Conservation (phyloP, 2,888 invertebrate species). For the Orchestes rusci region DNA sequence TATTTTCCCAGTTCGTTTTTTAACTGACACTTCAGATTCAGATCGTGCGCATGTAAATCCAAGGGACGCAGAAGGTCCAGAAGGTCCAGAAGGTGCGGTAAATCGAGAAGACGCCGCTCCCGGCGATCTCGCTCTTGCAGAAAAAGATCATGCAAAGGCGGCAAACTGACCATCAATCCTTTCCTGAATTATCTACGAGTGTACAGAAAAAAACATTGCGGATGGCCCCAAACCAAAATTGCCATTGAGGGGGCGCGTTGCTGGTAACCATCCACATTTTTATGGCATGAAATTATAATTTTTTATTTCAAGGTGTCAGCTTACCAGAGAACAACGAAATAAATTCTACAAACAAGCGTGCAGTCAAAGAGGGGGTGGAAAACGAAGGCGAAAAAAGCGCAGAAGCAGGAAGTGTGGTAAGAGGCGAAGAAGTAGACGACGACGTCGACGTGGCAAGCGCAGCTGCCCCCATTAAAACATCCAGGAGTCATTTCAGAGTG, state of each 20-base stretch:
- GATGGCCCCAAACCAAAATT: slow-evolving; percentile 32
- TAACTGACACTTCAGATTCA: no score
- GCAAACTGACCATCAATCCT: slow-evolving; percentile 30
- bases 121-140: slow-evolving; percentile 5
- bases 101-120: slow-evolving; percentile 1
- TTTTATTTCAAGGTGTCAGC: slow-evolving; percentile 20
- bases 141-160: slow-evolving; percentile 16
- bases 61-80: background rate
- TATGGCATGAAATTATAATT: background rate
- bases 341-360: slow-evolving; percentile 24
- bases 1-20: no score
- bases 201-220: slow-evolving; percentile 33
- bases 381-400: slow-evolving; percentile 2
- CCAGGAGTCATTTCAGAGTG: no score
- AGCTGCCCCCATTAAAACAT: background rate
- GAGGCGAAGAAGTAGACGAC: slow-evolving; percentile 2
- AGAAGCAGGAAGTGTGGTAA: slow-evolving; percentile 1
- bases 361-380: slow-evolving; percentile 11
- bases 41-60: no score
- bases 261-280: slow-evolving; percentile 27
- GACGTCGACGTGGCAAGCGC: slow-evolving; percentile 3
- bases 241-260: slow-evolving; percentile 36
- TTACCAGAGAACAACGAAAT: slow-evolving; percentile 24
- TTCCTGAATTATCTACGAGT: slow-evolving; percentile 35
- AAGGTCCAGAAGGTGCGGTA: background rate